Evolutionary conservation across 1,140 invertebrate species (phyloP), one percentile per base, ranked within the genome.

Genomic region (Diabrotica undecimpunctata): DNA sequence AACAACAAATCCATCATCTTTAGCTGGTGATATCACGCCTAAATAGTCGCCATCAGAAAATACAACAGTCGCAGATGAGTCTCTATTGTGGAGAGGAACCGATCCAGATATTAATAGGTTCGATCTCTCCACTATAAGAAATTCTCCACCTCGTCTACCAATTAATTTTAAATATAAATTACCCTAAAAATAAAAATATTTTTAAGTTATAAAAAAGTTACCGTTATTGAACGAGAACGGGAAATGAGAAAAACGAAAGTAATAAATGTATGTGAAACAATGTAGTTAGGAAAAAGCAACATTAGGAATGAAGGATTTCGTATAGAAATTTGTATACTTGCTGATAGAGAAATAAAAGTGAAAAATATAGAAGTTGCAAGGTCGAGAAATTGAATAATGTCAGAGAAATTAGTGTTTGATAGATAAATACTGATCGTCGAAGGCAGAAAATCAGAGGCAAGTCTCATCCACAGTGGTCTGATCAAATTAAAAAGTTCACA

Each of bases 1-100:
- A 51, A 94, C 89, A 6, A 91, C 87, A 79, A 94, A 91, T 64
- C 87, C 90, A 77, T 94, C 92, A 80, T 92, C 90, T 86, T 89
- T 92, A 9, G 88, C 83, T 9, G 89, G 85, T 54, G 89, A 84
- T 67, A 95, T 88, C 74, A 92, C 86, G 69, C 92, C 91, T 58
- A 95, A 83, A 79, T 86, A 84, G 67, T 91, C 87, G n/a, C 92
- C 91, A 81, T 95, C 93, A 69, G 89, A 91, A 77, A 95, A 95
- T 74, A 93, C 87, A 6, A 92, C 88, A 54, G 88, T 88, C 9
- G 87, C 81, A 36, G 84, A 80, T 73, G 83, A 83, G 68, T 87
- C 83, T 67, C 81, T 79, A 54, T 85, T 84, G 68, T 90, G 88
- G 14, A 91, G 75, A 51, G 84, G 82, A n/a, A 88, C 78, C 57